A percentile compares a stretch with the other conserved stretches of the same genome.
Evolutionary conservation across 2,888 invertebrate species (phyloP).

Genomic region (Lamellibrachia columna): DNA sequence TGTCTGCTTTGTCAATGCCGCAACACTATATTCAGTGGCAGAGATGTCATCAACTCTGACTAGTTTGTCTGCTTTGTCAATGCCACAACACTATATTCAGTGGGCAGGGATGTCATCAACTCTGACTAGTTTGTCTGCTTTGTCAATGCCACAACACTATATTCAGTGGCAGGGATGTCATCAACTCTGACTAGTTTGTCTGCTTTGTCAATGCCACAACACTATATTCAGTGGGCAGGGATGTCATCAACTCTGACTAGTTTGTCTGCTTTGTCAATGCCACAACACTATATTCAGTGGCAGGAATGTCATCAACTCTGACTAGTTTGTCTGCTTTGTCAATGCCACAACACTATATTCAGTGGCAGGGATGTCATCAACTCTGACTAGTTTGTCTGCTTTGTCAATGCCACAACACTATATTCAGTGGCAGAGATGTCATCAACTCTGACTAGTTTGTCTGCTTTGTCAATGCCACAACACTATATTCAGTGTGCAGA

Average conservation of each 20-base stretch:
- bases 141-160: background rate
- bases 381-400: background rate
- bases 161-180: background rate
- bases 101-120: background rate
- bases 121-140: background rate
- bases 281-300: background rate
- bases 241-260: conserved; percentile 16
- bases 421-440: background rate
- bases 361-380: background rate
- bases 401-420: background rate
- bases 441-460: background rate
- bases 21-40: background rate
- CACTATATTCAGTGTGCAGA: background rate
- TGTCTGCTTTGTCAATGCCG: background rate
- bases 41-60: background rate
- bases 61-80: background rate
- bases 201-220: background rate
- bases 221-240: background rate
- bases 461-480: background rate
- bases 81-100: background rate
- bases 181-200: background rate
- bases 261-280: background rate
- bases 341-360: background rate
- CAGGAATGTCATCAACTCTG: background rate
- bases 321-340: background rate